Evolutionary conservation across 2,888 invertebrate genomes (phyloP), one percentile per base, ranked within the genome.

Genomic region (Syrista parreyssii): DNA sequence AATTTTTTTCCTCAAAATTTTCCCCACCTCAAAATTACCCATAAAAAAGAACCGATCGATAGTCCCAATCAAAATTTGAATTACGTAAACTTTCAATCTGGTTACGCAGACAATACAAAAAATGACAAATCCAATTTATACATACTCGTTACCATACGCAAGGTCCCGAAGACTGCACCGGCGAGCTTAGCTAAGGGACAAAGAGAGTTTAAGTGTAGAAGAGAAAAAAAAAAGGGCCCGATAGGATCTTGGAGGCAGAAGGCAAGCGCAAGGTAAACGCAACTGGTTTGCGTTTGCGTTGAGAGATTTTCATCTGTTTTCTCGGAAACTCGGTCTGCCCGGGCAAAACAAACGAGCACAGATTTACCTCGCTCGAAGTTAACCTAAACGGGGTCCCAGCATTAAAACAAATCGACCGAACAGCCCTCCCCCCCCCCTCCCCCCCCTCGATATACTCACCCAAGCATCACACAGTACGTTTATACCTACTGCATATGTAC

Each of bases 221-320:
- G 40, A 40, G 40, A 40, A 40, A 40, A 40, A 36, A 33, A 40
- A 40, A 40, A 40, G 15, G 81, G 15, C 35, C 76, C 83, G 88
- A 89, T 88, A 88, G 81, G 80, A 88, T 89, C 88, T 88, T 78
- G 76, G 31, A 68, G 76, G 78, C 76, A 72, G 75, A 80, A 78
- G 82, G 80, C 77, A 79, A 82, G 80, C 80, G 80, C 80, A 73
- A 80, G 79, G 81, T 81, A 74, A 68, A 32, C 79, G 80, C 87
- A 85, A 88, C 88, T 88, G 89, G 87, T 89, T 89, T 87, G 86
- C 87, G 85, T 87, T 86, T 84, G 86, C 85, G 83, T 40, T 40
- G 40, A 81, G 83, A 88, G 90, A 89, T 90, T 89, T 89, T 88
- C 89, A 90, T 90, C 89, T 87, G 87, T 88, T 89, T 89, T 90